Evolutionary conservation across 2,113 vertebrate species (phyloP).

Genomic region (Clarias magur): DNA sequence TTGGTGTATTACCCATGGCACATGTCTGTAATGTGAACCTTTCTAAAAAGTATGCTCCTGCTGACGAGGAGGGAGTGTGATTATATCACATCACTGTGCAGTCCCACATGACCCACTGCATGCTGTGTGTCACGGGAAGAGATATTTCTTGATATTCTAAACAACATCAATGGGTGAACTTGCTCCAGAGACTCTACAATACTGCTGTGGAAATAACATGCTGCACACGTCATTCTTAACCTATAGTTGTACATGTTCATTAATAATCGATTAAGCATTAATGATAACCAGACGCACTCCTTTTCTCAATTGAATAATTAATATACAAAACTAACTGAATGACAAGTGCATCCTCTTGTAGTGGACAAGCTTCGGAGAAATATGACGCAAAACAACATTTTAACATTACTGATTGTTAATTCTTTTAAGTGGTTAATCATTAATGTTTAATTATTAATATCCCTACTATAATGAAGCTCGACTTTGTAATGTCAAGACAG

Average conservation of each 20-base stretch:
- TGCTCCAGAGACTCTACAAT: not conserved
- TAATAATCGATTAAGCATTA: too few relatives aligned
- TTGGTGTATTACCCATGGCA: not conserved
- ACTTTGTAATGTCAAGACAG: not conserved
- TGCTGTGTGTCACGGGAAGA: not conserved
- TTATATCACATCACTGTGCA: not conserved
- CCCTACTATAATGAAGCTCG: not conserved
- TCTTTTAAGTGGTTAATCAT: too few relatives aligned
- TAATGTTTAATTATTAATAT: too few relatives aligned
- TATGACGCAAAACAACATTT: too few relatives aligned
- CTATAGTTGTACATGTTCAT: too few relatives aligned
- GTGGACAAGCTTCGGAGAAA: too few relatives aligned
- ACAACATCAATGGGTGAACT: not conserved
- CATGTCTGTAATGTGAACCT: not conserved
- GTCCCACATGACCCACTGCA: not conserved
- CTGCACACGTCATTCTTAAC: too few relatives aligned
- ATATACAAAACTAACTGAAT: too few relatives aligned
- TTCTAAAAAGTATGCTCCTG: not conserved
- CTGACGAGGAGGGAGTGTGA: not conserved
- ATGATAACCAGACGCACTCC: too few relatives aligned
- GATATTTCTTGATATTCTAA: not conserved
- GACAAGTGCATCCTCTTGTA: too few relatives aligned
- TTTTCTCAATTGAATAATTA: too few relatives aligned
- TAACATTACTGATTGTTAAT: too few relatives aligned
- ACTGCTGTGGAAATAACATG: not conserved